A percentile compares a stretch with the other conserved stretches of the same genome.
Evolutionary conservation across 2,888 invertebrate genomes (phyloP).

Genomic region (Autographa gamma): DNA sequence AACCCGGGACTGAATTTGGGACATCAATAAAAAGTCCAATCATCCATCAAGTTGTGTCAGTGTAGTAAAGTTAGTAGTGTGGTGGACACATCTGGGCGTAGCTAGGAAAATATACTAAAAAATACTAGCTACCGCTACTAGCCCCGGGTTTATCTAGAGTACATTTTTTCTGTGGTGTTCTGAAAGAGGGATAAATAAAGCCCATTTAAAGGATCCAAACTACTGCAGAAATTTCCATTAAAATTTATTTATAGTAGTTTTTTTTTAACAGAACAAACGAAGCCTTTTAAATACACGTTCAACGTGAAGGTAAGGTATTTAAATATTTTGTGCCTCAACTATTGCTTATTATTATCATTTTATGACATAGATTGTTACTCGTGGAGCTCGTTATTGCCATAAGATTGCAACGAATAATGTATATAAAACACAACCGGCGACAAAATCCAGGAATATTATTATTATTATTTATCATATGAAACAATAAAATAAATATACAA

Average conservation of each 20-base stretch:
- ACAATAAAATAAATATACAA: too few relatives aligned
- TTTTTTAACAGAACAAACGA: too few relatives aligned
- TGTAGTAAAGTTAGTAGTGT: slow-evolving; percentile 29
- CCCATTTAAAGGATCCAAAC: neutral
- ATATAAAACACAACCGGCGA: too few relatives aligned
- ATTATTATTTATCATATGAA: too few relatives aligned
- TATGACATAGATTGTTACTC: too few relatives aligned
- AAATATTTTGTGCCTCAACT: neutral
- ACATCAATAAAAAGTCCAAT: slow-evolving; percentile 24
- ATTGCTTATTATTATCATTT: too few relatives aligned
- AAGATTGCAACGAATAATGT: neutral
- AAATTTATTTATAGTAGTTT: too few relatives aligned
- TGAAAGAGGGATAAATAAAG: neutral
- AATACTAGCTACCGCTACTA: neutral
- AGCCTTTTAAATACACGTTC: too few relatives aligned
- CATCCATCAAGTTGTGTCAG: slow-evolving; percentile 26
- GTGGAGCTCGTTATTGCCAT: neutral
- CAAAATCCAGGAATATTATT: too few relatives aligned
- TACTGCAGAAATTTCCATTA: too few relatives aligned
- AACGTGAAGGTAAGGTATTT: too few relatives aligned
- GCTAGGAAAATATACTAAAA: neutral
- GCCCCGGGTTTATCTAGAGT: too few relatives aligned
- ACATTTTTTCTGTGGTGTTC: neutral
- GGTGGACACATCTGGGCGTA: slow-evolving; percentile 27
- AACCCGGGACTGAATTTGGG: neutral